Percentiles rank a stretch among this genome's conserved stretches.
Conservation (phyloP, 2,888 invertebrate species). For the Tipula lateralis region DNA sequence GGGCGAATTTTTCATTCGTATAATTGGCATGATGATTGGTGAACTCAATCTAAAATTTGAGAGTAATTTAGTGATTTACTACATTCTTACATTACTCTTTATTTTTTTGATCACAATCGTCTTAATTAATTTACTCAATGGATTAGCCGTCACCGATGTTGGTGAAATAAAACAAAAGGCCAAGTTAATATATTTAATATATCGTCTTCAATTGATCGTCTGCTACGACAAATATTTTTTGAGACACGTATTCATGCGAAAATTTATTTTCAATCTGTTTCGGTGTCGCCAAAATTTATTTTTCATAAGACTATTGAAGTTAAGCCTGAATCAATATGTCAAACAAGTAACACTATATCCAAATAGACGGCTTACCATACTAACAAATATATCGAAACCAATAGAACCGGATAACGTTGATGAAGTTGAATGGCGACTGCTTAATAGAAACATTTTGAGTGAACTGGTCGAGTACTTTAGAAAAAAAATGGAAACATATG, state of each 20-base stretch:
- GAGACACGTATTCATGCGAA: constrained; percentile 48
- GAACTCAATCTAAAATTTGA: constrained; percentile 75
- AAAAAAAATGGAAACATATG: not conserved
- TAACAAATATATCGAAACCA: not conserved
- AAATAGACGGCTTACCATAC: not conserved
- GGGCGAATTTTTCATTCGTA: not conserved
- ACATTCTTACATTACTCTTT: constrained; percentile 71
- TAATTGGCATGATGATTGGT: constrained; percentile 77
- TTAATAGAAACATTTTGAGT: not conserved
- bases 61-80: constrained; percentile 60
- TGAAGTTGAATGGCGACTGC: not conserved
- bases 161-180: constrained; percentile 64
- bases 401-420: not conserved
- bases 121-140: constrained; percentile 75
- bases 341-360: not conserved
- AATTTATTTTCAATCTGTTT: no score
- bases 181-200: constrained; percentile 70
- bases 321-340: not conserved
- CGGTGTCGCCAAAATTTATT: not conserved
- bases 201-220: constrained; percentile 64
- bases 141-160: constrained; percentile 80
- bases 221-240: constrained; percentile 67
- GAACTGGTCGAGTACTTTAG: not conserved
- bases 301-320: not conserved
- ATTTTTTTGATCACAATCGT: constrained; percentile 80